Percentiles rank a stretch among this genome's conserved stretches.
These are phyloP conservation scores for Ctenoplectra terminalis DNA, from an alignment of 1,140 invertebrate species.

Conservation along the genomic window DNA sequence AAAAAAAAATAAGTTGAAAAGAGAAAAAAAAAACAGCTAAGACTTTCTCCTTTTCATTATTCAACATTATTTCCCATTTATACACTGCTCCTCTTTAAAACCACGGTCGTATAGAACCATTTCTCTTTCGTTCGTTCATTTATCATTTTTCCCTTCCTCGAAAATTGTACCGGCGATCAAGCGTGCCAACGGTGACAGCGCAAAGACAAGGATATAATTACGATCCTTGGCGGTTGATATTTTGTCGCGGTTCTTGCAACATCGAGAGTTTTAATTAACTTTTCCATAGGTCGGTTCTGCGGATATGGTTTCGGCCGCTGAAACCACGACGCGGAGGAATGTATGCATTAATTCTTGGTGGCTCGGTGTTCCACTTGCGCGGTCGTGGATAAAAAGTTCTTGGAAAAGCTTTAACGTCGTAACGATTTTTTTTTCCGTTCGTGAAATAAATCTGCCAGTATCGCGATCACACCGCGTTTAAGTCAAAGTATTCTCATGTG, in stretches of 20 bases:
- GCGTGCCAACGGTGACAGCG: neutral
- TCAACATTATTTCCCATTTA: neutral
- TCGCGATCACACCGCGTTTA: neutral
- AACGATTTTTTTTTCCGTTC: neutral
- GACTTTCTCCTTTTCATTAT: neutral
- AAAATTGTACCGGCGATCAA: no score
- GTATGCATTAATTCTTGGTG: slow-evolving; percentile 15
- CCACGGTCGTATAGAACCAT: neutral
- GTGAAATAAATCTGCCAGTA: neutral
- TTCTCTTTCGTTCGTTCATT: neutral
- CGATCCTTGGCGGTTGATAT: neutral
- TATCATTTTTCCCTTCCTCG: neutral
- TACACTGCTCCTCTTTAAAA: neutral
- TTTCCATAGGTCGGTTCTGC: neutral
- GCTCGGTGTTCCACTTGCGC: slow-evolving; percentile 16
- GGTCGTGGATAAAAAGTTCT: slow-evolving; percentile 33
- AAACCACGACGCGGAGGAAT: slow-evolving; percentile 6
- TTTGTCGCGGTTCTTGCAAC: neutral
- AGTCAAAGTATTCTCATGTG: no score
- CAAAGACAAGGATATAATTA: neutral
- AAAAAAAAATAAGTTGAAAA: no score
- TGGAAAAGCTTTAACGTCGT: slow-evolving; percentile 1
- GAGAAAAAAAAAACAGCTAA: no score
- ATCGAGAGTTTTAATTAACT: slow-evolving; percentile 26
- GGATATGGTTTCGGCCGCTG: slow-evolving; percentile 2